phyloP scores from a whole-genome alignment of 2,113 vertebrate genomes.

The Panthera tigris region DNA sequence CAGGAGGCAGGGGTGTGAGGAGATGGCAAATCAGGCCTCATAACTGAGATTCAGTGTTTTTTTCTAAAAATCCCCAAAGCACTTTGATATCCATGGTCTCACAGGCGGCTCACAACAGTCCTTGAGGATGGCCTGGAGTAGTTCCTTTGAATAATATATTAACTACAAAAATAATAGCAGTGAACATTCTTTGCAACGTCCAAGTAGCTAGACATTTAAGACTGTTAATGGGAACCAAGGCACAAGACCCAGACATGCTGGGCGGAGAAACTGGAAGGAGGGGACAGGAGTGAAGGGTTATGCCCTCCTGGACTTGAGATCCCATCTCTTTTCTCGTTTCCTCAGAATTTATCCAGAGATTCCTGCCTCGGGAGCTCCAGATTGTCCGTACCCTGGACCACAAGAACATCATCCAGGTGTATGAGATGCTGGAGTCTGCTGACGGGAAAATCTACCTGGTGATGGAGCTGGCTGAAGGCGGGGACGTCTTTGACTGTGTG shows the following conservation, averaged over 20 bases:
- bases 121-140: neutral
- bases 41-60: neutral
- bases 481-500: slow-evolving; percentile 85
- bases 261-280: neutral
- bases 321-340: neutral
- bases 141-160: neutral
- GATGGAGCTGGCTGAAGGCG: slow-evolving; percentile 86
- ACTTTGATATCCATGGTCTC: neutral
- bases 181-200: neutral
- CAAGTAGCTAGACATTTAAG: neutral
- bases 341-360: slow-evolving; percentile 83
- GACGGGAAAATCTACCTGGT: slow-evolving; percentile 83
- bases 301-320: neutral
- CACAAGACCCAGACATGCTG: neutral
- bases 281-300: neutral
- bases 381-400: slow-evolving; percentile 80
- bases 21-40: neutral
- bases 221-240: neutral
- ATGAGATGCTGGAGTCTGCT: slow-evolving; percentile 79
- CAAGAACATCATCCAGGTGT: slow-evolving; percentile 84
- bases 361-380: slow-evolving; percentile 86
- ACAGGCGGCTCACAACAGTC: neutral
- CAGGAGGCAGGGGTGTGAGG: neutral
- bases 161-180: neutral
- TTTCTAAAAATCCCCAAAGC: neutral